phyloP scores from a whole-genome alignment of 2,888 invertebrate genomes.

The Acanthopleura granulata region DNA sequence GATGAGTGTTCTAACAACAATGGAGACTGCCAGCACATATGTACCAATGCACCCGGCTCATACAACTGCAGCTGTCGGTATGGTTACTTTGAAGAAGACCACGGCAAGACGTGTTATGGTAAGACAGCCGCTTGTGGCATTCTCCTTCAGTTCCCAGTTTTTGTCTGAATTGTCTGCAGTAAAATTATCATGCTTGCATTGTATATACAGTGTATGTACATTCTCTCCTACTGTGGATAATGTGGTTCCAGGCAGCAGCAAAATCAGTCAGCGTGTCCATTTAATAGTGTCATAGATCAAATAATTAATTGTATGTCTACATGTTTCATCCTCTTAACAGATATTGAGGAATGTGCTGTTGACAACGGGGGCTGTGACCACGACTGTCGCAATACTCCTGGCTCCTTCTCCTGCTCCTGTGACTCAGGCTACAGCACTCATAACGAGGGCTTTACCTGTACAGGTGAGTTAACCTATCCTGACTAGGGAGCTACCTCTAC shows the following conservation, averaged over 20 bases:
- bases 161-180: no score
- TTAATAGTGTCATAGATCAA: no score
- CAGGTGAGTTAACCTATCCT: no score
- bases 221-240: no score
- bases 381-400: not conserved
- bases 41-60: conserved; percentile 26
- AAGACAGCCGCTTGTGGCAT: not conserved
- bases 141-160: no score
- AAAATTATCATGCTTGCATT: no score
- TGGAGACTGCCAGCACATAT: conserved; percentile 25
- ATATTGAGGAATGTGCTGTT: conserved; percentile 7
- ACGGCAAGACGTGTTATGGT: conserved; percentile 17
- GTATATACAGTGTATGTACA: no score
- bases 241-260: no score
- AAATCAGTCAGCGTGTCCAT: no score
- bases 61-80: conserved; percentile 16
- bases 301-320: no score
- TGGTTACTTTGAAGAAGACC: conserved; percentile 21
- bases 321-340: not conserved
- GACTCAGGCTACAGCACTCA: not conserved
- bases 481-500: no score
- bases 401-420: conserved; percentile 13
- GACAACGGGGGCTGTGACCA: conserved; percentile 7
- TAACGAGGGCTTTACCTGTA: no score
- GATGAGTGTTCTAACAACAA: conserved; percentile 27